A percentile compares a stretch with the other conserved stretches of the same genome.
Evolutionary conservation across 2,797 vertebrate species (phyloP).

Genomic region (Tragelaphus eurycerus): DNA sequence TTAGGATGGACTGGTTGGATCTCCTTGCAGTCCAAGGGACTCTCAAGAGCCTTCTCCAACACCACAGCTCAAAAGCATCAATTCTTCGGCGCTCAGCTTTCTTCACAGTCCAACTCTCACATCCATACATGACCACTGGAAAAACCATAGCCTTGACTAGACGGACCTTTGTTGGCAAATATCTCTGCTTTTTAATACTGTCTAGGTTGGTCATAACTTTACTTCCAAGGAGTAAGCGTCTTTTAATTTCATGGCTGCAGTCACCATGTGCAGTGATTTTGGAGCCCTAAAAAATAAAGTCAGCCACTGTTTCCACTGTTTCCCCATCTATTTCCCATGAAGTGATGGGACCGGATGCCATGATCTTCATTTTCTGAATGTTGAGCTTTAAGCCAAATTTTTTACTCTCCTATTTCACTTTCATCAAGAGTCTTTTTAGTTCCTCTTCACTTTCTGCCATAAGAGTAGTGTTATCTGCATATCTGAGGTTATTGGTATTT

Average conservation of each 20-base stretch:
- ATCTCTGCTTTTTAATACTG: not conserved
- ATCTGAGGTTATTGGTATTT: no score
- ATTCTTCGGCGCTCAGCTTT: fast-evolving
- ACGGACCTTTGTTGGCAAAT: fast-evolving
- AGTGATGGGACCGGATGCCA: no score
- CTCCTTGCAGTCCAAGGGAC: not conserved
- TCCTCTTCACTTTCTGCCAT: no score
- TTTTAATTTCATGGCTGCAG: not conserved
- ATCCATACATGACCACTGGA: not conserved
- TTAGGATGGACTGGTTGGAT: not conserved
- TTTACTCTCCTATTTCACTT: no score
- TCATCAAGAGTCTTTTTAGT: no score
- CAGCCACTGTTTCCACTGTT: no score
- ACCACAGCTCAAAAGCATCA: not conserved
- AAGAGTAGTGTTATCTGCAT: no score
- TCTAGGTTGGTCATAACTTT: not conserved
- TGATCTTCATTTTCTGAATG: no score
- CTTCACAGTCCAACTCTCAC: not conserved
- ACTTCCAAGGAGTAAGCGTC: not conserved
- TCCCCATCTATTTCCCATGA: no score
- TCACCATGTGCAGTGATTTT: not conserved
- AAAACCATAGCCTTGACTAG: not conserved
- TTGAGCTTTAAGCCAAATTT: no score
- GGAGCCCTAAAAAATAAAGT: fast-evolving
- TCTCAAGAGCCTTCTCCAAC: not conserved